Conservation (phyloP, 2,797 vertebrate species). For the Mycteria americana region DNA sequence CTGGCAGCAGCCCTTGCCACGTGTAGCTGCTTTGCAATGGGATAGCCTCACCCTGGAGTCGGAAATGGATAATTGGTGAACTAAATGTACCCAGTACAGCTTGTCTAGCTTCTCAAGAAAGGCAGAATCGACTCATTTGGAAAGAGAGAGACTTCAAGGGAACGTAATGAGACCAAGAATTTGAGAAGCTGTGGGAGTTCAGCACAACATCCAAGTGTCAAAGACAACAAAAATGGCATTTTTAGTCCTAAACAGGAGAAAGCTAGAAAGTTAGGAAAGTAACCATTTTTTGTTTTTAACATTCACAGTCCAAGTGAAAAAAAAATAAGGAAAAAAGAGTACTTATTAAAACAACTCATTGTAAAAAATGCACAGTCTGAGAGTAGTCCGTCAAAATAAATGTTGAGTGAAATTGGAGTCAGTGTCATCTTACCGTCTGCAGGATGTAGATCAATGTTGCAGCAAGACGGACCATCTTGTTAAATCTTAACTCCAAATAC, state of each 20-base stretch:
- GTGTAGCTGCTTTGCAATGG: not conserved
- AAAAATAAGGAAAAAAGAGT: not conserved
- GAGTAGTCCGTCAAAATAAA: not conserved
- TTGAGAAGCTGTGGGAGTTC: not conserved
- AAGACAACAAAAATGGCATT: not conserved
- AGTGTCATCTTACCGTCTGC: constrained; percentile 78
- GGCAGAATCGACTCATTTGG: not conserved
- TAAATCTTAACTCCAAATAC: constrained; percentile 85
- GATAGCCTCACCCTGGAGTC: not conserved
- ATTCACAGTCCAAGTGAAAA: not conserved
- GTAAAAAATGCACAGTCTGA: not conserved
- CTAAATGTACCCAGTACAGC: not conserved
- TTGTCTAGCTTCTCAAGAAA: not conserved
- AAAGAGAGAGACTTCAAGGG: not conserved
- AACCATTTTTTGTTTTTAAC: not conserved
- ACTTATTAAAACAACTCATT: not conserved
- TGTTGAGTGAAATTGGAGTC: not conserved
- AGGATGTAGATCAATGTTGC: constrained; percentile 81
- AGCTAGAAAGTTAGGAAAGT: not conserved
- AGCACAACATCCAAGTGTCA: not conserved
- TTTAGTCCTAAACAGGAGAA: not conserved
- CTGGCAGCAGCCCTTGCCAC: no score
- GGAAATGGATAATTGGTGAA: not conserved
- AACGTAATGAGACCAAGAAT: not conserved
- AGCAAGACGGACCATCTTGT: constrained; percentile 76